Evolutionary conservation across 2,888 invertebrate genomes (phyloP).

Genomic region (Hermaeophaga mercurialis): DNA sequence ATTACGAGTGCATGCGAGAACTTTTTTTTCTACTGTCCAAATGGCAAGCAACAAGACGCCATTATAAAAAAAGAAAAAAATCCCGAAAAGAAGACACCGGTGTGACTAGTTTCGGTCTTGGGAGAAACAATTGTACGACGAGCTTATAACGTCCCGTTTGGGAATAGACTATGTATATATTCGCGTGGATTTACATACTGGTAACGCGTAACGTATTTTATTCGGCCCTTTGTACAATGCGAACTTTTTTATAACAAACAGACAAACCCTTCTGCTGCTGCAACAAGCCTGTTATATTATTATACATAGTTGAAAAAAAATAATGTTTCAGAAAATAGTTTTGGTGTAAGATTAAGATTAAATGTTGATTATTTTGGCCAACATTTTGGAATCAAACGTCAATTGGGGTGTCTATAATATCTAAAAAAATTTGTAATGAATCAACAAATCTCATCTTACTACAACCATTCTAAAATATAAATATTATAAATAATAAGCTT

Average conservation of each 20-base stretch:
- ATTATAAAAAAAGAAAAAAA: conserved; percentile 34
- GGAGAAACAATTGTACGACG: conserved; percentile 36
- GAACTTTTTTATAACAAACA: conserved; percentile 30
- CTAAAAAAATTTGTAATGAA: no score
- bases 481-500: no score
- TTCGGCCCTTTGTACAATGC: conserved; percentile 32
- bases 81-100: conserved; percentile 37
- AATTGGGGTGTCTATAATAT: no score
- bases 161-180: conserved; percentile 35
- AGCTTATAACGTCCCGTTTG: conserved; percentile 39
- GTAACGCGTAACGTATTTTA: conserved; percentile 35
- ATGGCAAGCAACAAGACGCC: conserved; percentile 38
- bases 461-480: no score
- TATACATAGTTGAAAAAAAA: no score
- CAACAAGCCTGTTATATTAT: no score
- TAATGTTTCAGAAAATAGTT: no score
- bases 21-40: conserved; percentile 38
- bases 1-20: conserved; percentile 35
- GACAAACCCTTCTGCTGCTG: conserved; percentile 22
- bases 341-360: no score
- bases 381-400: no score
- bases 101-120: conserved; percentile 37
- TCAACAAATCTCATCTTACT: no score
- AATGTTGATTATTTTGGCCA: no score
- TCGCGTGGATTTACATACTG: conserved; percentile 40